Base-by-base conservation (phyloP, 1,140 invertebrate species). In the Pogonus chalceus region DNA sequence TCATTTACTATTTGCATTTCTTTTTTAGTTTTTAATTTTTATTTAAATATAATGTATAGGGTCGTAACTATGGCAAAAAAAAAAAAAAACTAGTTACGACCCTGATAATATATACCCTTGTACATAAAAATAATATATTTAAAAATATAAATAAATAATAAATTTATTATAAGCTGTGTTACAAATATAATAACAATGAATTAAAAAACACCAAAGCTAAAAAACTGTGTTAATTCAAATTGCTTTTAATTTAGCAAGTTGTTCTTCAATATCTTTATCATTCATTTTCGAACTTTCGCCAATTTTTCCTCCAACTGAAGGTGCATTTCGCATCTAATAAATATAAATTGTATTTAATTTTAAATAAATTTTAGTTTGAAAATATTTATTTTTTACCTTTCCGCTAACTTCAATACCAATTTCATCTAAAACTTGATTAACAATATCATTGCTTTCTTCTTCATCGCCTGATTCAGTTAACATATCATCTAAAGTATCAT, bases 331-430 rank as follows among this genome's bases (percentile, higher is more conserved):
- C 76, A 79, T 79, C 70, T 79, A 62, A 48, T 67, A 72, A 31
- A 31, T 31, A 14, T 31, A 7, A 31, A 31, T 31, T 14, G 26
- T 31, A 7, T 31, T 31, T 31, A 14, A 7, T 31, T 14, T 31
- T 7, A 7, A 31, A 14, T 31, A 14, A 31, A 31, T 7, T 7
- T 31, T 31, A 31, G 26, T 31, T 31, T 31, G 4, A 31, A 31
- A 31, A 31, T 31, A 31, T 31, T 31, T 7, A 50, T 18, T 24
- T 22, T 14, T 51, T 69, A 91, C 87, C 78, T 92, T 90, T 65
- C 87, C 88, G 59, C 87, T 85, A 51, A 94, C 86, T 74, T 96
- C 92, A 74, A 96, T 96, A 55, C 92, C 92, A 67, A 96, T 96
- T 75, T 96, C 92, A 78, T 95, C 92, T 4, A 96, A 74, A 9